Percentiles rank a stretch among this genome's conserved stretches.
Evolutionary conservation across 2,113 vertebrate genomes (phyloP).

Genomic region (Amphiprion percula): DNA sequence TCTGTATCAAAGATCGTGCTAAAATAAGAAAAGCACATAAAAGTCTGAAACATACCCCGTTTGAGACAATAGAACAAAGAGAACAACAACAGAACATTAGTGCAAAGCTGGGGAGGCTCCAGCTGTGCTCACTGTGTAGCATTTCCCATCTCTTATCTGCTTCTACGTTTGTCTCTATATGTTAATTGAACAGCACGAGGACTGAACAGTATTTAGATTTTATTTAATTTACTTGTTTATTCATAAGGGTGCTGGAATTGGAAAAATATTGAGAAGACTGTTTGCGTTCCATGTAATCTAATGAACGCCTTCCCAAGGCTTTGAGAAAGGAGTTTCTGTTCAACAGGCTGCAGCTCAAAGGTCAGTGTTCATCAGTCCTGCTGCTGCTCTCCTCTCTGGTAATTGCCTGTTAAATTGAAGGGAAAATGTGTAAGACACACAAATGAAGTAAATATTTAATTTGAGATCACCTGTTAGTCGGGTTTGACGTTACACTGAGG

Average conservation of each 20-base stretch:
- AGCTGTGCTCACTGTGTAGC: conserved; percentile 11
- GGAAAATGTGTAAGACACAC: conserved; percentile 8
- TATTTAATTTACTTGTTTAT: neutral
- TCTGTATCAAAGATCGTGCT: conserved; percentile 1
- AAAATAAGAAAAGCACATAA: conserved; percentile 11
- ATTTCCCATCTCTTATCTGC: neutral
- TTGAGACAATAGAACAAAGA: conserved; percentile 65
- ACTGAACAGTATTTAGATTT: neutral
- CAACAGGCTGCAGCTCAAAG: conserved; percentile 25
- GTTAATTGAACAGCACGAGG: neutral
- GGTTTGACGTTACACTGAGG: neutral
- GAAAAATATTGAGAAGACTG: neutral
- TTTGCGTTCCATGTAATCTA: neutral
- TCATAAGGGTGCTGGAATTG: neutral
- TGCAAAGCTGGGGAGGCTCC: conserved; percentile 33
- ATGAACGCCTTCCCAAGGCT: neutral
- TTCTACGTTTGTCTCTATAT: neutral
- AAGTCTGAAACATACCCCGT: neutral
- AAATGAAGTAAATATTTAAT: conserved; percentile 69
- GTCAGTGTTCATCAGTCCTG: neutral
- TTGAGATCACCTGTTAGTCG: neutral
- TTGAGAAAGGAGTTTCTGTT: neutral
- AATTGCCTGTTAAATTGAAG: conserved; percentile 48
- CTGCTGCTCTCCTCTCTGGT: conserved; percentile 10
- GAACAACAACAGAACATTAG: conserved; percentile 7